Evolutionary conservation across 2,797 vertebrate species (phyloP).

Genomic region (Ibycter americanus): DNA sequence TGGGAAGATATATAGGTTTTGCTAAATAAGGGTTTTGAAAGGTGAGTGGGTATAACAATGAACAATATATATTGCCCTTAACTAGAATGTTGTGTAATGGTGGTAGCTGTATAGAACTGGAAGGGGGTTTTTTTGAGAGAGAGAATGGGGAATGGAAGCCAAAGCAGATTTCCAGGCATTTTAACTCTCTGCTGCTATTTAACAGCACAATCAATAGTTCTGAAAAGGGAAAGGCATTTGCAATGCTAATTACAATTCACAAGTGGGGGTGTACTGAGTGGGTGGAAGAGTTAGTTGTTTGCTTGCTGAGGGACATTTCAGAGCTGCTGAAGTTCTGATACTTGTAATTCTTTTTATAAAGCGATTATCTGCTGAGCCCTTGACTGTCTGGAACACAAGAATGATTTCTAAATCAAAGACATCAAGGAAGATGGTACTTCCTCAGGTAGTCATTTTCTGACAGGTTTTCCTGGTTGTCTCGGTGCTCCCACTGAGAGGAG

Average conservation of each 20-base stretch:
- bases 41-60: background rate
- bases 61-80: background rate
- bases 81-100: background rate
- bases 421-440: background rate
- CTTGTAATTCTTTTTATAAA: constrained; percentile 23
- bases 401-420: background rate
- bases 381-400: background rate
- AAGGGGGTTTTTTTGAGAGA: background rate
- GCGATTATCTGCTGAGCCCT: background rate
- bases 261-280: constrained; percentile 13
- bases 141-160: background rate
- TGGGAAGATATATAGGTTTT: background rate
- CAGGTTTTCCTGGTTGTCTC: background rate
- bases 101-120: background rate
- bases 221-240: constrained; percentile 56
- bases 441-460: background rate
- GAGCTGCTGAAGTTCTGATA: constrained; percentile 30
- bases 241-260: constrained; percentile 57
- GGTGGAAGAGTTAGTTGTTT: constrained; percentile 42
- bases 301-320: constrained; percentile 31
- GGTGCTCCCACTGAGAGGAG: background rate
- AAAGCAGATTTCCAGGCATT: background rate
- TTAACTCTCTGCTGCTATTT: constrained; percentile 21
- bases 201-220: constrained; percentile 40
- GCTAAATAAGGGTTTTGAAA: background rate